phyloP scores from a whole-genome alignment of 2,888 invertebrate genomes.

The Leptopilina myrica region DNA sequence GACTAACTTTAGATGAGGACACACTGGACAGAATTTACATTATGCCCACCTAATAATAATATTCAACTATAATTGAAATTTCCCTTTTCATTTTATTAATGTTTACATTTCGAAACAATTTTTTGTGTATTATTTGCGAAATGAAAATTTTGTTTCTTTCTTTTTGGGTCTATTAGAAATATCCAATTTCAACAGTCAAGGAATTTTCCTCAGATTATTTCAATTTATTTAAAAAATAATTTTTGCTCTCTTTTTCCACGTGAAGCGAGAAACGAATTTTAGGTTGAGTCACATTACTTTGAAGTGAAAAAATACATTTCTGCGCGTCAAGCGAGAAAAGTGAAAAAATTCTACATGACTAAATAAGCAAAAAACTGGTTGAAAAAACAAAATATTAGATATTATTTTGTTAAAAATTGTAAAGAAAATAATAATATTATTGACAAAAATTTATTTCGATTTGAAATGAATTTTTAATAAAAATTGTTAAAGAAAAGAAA shows the following conservation, averaged over 20 bases:
- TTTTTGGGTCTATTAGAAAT: neutral
- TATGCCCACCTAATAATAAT: no score
- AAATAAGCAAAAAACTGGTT: neutral
- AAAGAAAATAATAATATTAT: constrained; percentile 52
- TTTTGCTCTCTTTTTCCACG: neutral
- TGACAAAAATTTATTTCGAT: constrained; percentile 49
- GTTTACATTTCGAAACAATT: no score
- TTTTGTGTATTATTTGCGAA: no score
- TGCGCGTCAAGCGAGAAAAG: constrained; percentile 19
- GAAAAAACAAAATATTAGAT: no score
- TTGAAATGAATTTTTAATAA: no score
- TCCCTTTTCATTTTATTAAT: no score
- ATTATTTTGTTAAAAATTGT: no score
- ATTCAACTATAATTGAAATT: no score
- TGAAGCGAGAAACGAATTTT: constrained; percentile 36
- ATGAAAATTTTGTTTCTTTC: no score
- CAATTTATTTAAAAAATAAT: constrained; percentile 27
- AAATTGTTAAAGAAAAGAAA: no score
- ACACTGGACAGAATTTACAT: no score
- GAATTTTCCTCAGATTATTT: constrained; percentile 2
- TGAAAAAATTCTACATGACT: constrained; percentile 23
- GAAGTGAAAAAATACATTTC: constrained; percentile 1
- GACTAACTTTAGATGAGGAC: no score
- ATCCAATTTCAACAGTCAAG: constrained; percentile 3
- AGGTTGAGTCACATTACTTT: constrained; percentile 24